phyloP scores from a whole-genome alignment of 2,113 vertebrate genomes.

The Rattus norvegicus region GRCr8 NC_086020.1:197839001-197839500 shows the following conservation, averaged over 20 bases:
- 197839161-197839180: neutral
- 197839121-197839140: constrained; percentile 33
- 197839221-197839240: constrained; percentile 33
- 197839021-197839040: constrained; percentile 52
- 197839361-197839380: neutral
- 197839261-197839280: constrained; percentile 6
- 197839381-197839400: neutral
- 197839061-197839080: neutral
- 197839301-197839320: neutral
- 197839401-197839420: constrained; percentile 23
- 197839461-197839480: constrained; percentile 62
- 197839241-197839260: neutral
- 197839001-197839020: constrained; percentile 29
- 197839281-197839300: neutral
- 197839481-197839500: neutral
- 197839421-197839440: neutral
- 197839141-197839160: fast-evolving
- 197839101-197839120: neutral
- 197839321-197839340: neutral
- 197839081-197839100: too few species aligned
- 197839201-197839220: neutral
- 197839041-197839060: constrained; percentile 10
- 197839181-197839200: neutral
- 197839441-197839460: constrained; percentile 9
- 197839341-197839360: neutral